phyloP scores from a whole-genome alignment of 2,113 vertebrate species.

The Lepisosteus osseus region DNA sequence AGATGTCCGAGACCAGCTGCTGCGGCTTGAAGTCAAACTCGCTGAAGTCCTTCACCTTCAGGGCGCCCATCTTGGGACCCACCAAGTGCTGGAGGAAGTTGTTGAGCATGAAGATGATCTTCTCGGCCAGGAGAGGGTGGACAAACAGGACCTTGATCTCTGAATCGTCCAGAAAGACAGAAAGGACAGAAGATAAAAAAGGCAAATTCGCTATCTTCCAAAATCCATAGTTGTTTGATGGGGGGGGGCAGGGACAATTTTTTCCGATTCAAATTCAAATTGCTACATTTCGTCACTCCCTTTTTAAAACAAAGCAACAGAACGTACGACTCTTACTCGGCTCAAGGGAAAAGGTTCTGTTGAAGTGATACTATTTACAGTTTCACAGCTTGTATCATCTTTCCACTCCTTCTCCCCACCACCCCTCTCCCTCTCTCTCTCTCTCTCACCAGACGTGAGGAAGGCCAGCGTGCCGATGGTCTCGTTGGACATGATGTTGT shows the following conservation, averaged over 20 bases:
- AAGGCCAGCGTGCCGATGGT: slow-evolving; percentile 95
- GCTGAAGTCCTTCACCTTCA: slow-evolving; percentile 98
- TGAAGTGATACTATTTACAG: too few relatives aligned
- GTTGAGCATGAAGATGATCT: slow-evolving; percentile 98
- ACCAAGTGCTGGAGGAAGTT: slow-evolving; percentile 96
- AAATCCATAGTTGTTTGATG: too few relatives aligned
- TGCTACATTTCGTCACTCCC: too few relatives aligned
- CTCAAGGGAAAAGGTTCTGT: too few relatives aligned
- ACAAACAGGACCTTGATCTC: slow-evolving; percentile 93
- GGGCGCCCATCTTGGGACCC: slow-evolving; percentile 95
- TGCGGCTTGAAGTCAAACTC: slow-evolving; percentile 98
- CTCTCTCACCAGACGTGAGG: slow-evolving; percentile 85
- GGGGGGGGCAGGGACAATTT: too few relatives aligned
- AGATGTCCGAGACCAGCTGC: slow-evolving; percentile 96
- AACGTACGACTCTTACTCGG: too few relatives aligned
- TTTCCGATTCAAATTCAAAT: too few relatives aligned
- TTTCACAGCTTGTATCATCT: neutral
- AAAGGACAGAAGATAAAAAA: neutral
- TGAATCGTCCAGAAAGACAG: slow-evolving; percentile 38
- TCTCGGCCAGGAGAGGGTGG: slow-evolving; percentile 92
- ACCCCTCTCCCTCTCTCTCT: neutral
- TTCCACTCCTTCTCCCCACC: neutral
- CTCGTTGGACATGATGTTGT: slow-evolving; percentile 99
- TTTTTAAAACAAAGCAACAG: too few relatives aligned
- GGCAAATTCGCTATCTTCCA: neutral